Evolutionary conservation across 2,888 invertebrate species (phyloP).

Genomic region (Cheilosia impressa): DNA sequence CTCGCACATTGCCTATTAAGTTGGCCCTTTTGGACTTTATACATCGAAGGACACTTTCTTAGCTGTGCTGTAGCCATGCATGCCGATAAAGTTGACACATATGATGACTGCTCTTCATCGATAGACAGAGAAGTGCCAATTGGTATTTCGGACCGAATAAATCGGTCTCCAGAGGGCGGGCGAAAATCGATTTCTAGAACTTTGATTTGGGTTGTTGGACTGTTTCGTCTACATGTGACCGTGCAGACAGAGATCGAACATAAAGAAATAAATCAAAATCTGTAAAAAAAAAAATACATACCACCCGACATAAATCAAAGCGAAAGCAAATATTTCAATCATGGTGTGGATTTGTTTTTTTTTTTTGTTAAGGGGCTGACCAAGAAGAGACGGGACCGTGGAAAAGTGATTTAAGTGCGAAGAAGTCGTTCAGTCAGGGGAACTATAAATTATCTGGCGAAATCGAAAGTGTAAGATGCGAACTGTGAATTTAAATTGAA

Average conservation of each 20-base stretch:
- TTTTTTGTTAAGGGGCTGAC: not conserved
- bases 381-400: conserved; percentile 1
- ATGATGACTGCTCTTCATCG: not conserved
- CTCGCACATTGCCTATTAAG: conserved; percentile 14
- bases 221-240: conserved; percentile 4
- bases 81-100: conserved; percentile 7
- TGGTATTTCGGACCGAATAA: conserved; percentile 24
- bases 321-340: conserved; percentile 59
- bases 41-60: conserved; percentile 5
- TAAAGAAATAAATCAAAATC: conserved; percentile 47
- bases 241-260: conserved; percentile 20
- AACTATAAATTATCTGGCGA: conserved; percentile 44
- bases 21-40: not conserved
- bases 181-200: conserved; percentile 32
- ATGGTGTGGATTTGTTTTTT: not conserved
- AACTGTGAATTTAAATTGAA: conserved; percentile 34
- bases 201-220: conserved; percentile 23
- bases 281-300: conserved; percentile 6
- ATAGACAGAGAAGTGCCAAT: conserved; percentile 24
- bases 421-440: conserved; percentile 23
- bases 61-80: not conserved
- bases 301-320: conserved; percentile 46
- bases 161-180: conserved; percentile 21
- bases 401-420: conserved; percentile 50
- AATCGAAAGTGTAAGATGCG: conserved; percentile 33